Evolutionary conservation across 2,797 vertebrate species (phyloP).

Genomic region (Molossus molossus): DNA sequence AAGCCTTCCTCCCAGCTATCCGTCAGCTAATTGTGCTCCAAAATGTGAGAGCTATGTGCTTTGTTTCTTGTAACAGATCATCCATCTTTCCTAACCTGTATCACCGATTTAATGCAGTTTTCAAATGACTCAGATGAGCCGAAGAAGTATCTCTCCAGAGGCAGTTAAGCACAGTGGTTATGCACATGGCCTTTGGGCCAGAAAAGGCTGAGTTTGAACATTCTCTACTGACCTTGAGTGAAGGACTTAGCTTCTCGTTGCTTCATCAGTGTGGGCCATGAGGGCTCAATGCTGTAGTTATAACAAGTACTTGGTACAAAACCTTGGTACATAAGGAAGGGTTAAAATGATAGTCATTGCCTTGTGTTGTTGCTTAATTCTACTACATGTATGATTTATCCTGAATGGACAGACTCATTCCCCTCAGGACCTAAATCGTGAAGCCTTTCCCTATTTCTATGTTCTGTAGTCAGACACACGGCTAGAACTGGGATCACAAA

Average conservation of each 20-base stretch:
- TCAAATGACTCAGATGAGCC: background rate
- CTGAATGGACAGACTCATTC: background rate
- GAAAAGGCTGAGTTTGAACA: background rate
- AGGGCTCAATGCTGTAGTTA: background rate
- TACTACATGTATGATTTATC: background rate
- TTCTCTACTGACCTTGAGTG: background rate
- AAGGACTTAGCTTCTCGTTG: background rate
- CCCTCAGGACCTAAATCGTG: background rate
- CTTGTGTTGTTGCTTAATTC: background rate
- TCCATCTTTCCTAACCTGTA: background rate
- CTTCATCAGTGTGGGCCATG: background rate
- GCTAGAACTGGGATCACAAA: constrained; percentile 54
- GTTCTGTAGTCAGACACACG: background rate
- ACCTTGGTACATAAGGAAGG: too few species aligned
- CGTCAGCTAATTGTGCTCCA: constrained; percentile 36
- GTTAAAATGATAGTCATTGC: background rate
- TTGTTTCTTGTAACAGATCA: constrained; percentile 50
- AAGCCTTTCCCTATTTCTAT: background rate
- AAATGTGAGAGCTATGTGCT: background rate
- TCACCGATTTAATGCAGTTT: background rate
- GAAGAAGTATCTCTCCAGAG: background rate
- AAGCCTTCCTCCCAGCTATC: constrained; percentile 25
- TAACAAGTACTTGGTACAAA: background rate
- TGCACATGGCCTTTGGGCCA: background rate
- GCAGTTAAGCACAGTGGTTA: background rate